Percentiles rank a stretch among this genome's conserved stretches.
Conservation (phyloP, 35 echinoderm and acorn worm genomes). For the Lytechinus variegatus region DNA sequence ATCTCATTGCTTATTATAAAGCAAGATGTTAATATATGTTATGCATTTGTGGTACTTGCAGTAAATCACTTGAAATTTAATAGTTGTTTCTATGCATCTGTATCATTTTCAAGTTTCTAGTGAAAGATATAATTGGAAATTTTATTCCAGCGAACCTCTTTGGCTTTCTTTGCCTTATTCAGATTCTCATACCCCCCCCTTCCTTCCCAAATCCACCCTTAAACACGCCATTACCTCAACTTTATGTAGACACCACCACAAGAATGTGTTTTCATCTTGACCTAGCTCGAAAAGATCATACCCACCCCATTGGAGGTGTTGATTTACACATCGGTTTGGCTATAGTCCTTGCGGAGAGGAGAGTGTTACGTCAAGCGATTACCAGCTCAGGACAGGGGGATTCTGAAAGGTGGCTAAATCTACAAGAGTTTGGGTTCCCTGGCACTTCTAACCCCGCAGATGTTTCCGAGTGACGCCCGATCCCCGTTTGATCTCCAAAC, state of each 20-base stretch:
- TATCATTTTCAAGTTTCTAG: not conserved
- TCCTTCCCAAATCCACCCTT: not conserved
- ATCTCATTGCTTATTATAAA: not conserved
- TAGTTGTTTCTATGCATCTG: not conserved
- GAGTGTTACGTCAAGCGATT: slow-evolving; percentile 16
- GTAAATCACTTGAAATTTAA: not conserved
- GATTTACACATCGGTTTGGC: not conserved
- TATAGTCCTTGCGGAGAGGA: not conserved
- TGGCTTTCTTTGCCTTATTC: not conserved
- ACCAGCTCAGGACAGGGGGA: not conserved
- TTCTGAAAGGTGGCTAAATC: not conserved
- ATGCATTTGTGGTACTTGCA: not conserved
- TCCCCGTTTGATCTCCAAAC: not conserved
- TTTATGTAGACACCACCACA: not conserved
- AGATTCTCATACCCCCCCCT: not conserved
- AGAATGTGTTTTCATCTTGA: not conserved
- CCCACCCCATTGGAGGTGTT: slow-evolving; percentile 21
- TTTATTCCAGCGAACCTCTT: not conserved
- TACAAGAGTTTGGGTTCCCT: not conserved
- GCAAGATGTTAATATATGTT: not conserved
- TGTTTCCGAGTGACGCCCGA: not conserved
- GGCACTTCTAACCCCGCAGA: not conserved
- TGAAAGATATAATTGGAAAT: not conserved
- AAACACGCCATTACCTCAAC: not conserved
- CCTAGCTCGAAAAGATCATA: not conserved